phyloP scores from a whole-genome alignment of 2,888 invertebrate species.

The Bugulina stolonifera region DNA sequence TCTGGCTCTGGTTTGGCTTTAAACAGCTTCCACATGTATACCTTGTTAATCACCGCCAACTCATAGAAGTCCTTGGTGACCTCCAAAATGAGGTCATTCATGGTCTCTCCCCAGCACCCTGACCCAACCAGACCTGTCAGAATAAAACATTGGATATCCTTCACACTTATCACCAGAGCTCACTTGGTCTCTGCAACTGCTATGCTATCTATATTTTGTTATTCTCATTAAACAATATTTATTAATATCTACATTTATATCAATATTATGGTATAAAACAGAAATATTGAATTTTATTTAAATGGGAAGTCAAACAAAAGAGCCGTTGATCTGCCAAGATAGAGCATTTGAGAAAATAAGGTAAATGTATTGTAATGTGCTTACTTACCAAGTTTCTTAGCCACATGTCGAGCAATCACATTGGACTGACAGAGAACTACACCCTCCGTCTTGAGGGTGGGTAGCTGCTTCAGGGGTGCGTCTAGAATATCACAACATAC shows the following conservation, averaged over 20 bases:
- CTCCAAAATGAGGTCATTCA: neutral
- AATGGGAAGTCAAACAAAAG: too few species aligned
- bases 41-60: neutral
- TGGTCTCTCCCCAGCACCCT: neutral
- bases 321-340: too few species aligned
- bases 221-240: too few species aligned
- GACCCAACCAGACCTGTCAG: neutral
- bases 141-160: too few species aligned
- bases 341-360: neutral
- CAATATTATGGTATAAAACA: too few species aligned
- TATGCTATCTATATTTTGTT: too few species aligned
- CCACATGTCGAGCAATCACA: conserved; percentile 2
- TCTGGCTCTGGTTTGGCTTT: conserved; percentile 1
- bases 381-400: conserved; percentile 7
- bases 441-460: neutral
- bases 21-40: conserved; percentile 6
- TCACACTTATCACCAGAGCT: too few species aligned
- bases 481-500: too few species aligned
- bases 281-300: too few species aligned
- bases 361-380: neutral
- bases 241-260: too few species aligned
- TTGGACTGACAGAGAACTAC: conserved; percentile 4
- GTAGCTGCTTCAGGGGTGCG: neutral
- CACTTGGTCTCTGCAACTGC: too few species aligned
- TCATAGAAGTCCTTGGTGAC: neutral